Evolutionary conservation across 1,140 invertebrate species (phyloP).

Genomic region (Callitettix versicolor): DNA sequence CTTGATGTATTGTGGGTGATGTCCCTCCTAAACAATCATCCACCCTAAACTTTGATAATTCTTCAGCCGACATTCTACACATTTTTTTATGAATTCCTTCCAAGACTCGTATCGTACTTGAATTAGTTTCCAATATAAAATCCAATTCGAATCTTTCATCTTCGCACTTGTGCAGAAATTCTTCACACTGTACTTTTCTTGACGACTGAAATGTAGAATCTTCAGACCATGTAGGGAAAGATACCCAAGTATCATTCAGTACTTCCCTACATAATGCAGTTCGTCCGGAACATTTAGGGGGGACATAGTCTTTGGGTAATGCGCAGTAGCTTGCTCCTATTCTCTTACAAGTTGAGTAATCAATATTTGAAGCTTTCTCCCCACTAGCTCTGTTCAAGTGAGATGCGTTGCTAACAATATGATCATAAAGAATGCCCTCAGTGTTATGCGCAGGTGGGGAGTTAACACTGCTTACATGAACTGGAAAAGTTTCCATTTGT

Average conservation of each 20-base stretch:
- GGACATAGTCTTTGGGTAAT: constrained; percentile 69
- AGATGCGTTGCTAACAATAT: no score
- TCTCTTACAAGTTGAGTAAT: constrained; percentile 87
- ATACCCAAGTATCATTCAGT: constrained; percentile 96
- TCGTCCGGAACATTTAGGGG: constrained; percentile 81
- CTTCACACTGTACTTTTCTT: constrained; percentile 94
- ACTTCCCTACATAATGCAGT: constrained; percentile 85
- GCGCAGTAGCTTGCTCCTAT: constrained; percentile 95
- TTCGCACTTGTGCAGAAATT: constrained; percentile 94
- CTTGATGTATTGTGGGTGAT: constrained; percentile 82
- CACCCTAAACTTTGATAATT: constrained; percentile 73
- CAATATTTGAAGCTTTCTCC: constrained; percentile 30
- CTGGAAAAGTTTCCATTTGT: constrained; percentile 29
- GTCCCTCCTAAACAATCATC: constrained; percentile 88
- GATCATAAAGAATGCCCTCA: no score
- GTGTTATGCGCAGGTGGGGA: no score
- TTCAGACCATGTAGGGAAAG: constrained; percentile 97
- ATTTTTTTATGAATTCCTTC: constrained; percentile 89
- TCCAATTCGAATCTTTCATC: constrained; percentile 88
- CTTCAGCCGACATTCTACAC: constrained; percentile 78
- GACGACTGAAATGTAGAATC: constrained; percentile 96
- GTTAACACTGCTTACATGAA: neutral
- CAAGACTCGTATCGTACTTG: constrained; percentile 82
- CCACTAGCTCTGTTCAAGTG: no score
- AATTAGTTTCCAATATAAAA: constrained; percentile 94